A percentile compares a stretch with the other conserved stretches of the same genome.
Evolutionary conservation across 2,113 vertebrate genomes (phyloP).

Genomic region (Emydocephalus ijimae): DNA sequence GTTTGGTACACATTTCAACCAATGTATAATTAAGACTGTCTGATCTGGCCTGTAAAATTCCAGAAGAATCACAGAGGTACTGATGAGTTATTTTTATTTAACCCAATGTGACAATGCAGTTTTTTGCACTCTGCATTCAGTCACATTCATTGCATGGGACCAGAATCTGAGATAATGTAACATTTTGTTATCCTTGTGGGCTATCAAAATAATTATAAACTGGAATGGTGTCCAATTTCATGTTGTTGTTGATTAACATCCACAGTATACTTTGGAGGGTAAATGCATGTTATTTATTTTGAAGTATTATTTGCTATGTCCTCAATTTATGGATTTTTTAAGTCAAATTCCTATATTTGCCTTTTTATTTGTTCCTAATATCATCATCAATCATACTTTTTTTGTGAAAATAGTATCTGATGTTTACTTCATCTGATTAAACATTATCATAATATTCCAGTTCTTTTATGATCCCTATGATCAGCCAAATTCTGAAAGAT

Average conservation of each 20-base stretch:
- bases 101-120: background rate
- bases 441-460: background rate
- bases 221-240: background rate
- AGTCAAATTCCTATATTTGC: background rate
- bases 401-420: no score
- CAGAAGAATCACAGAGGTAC: background rate
- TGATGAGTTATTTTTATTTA: background rate
- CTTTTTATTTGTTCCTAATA: background rate
- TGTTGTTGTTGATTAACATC: background rate
- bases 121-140: background rate
- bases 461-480: background rate
- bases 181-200: background rate
- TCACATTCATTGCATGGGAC: background rate
- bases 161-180: background rate
- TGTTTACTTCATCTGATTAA: background rate
- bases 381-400: background rate
- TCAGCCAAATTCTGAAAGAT: background rate
- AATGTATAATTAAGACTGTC: background rate
- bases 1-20: background rate
- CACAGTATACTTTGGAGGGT: background rate
- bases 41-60: background rate
- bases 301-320: background rate
- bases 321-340: background rate
- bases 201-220: no score
- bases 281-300: background rate